These are phyloP conservation scores for Bufo gargarizans DNA, from an alignment of 2,113 vertebrate genomes.

Conservation along the genomic window DNA sequence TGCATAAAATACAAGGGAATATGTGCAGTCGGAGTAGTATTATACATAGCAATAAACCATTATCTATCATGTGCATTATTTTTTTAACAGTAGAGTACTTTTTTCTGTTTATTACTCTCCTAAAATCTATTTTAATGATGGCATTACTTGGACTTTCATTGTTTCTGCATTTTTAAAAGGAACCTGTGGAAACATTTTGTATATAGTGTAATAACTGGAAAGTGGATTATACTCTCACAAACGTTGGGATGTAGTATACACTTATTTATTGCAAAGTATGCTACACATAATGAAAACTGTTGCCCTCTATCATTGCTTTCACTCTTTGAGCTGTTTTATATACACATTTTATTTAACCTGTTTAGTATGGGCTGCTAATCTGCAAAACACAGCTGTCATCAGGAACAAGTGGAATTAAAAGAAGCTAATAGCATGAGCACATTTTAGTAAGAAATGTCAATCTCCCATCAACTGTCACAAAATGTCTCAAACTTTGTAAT, in stretches of 20 bases:
- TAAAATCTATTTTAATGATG: conserved; percentile 50
- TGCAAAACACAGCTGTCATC: neutral
- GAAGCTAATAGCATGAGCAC: conserved; percentile 1
- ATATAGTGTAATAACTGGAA: neutral
- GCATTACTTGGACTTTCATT: conserved; percentile 32
- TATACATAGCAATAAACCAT: conserved; percentile 49
- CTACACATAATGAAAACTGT: neutral
- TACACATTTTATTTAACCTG: neutral
- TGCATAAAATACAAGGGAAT: conserved; percentile 62
- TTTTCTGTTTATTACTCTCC: conserved; percentile 47
- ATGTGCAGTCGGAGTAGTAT: conserved; percentile 34
- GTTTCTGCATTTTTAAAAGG: conserved; percentile 5
- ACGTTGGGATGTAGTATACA: neutral
- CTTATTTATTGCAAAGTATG: conserved; percentile 7
- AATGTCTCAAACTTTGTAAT: neutral
- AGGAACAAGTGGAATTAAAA: neutral
- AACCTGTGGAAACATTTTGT: neutral
- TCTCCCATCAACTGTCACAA: conserved; percentile 10
- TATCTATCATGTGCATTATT: conserved; percentile 43
- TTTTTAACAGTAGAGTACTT: conserved; percentile 43
- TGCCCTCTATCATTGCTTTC: neutral
- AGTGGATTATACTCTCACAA: conserved; percentile 17
- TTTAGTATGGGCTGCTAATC: neutral
- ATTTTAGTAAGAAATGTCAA: conserved; percentile 6
- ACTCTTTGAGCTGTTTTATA: neutral